Conservation (phyloP, 2,888 invertebrate genomes). For the Aphodius sticticus region DNA sequence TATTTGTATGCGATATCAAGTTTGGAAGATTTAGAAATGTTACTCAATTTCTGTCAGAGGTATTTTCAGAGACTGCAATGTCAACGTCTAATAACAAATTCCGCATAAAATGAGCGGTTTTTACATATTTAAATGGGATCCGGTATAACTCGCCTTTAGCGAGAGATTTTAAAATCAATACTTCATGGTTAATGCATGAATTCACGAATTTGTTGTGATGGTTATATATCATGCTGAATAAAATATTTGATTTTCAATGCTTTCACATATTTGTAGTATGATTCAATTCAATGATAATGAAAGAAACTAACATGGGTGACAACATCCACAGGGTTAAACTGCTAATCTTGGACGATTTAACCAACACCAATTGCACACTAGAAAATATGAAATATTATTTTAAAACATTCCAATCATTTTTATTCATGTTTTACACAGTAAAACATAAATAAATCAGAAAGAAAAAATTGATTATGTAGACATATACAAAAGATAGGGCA, state of each 20-base stretch:
- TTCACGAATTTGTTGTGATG: neutral
- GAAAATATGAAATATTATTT: too few species aligned
- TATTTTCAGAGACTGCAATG: neutral
- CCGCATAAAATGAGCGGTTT: neutral
- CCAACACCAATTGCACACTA: too few species aligned
- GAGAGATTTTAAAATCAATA: neutral
- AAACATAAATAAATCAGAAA: too few species aligned
- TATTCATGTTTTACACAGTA: too few species aligned
- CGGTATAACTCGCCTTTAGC: neutral
- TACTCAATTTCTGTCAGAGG: neutral
- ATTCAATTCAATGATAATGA: too few species aligned
- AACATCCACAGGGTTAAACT: too few species aligned
- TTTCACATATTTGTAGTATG: neutral
- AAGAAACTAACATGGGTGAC: too few species aligned
- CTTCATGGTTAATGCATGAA: neutral
- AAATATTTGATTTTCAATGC: neutral
- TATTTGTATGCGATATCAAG: neutral
- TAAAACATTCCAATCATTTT: too few species aligned
- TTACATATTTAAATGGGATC: neutral
- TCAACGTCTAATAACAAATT: conserved; percentile 4
- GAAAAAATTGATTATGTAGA: too few species aligned
- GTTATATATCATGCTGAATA: neutral
- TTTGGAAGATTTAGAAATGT: neutral
- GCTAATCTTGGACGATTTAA: too few species aligned
- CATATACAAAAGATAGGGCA: too few species aligned